phyloP scores from a whole-genome alignment of 2,113 vertebrate genomes.

The Arizona elegans region DNA sequence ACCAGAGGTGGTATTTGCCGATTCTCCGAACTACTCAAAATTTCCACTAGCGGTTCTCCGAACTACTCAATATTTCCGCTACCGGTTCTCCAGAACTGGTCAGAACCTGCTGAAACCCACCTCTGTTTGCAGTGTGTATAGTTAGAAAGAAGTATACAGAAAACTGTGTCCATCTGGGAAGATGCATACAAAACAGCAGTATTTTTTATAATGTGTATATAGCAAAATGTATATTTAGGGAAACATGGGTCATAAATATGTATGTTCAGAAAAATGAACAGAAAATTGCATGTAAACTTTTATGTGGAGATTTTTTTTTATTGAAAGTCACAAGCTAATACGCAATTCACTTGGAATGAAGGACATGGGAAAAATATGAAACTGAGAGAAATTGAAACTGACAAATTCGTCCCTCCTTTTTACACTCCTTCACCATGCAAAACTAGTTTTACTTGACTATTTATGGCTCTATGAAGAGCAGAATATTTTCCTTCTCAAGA shows the following conservation, averaged over 20 bases:
- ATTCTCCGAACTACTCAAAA: too few species aligned
- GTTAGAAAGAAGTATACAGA: not conserved
- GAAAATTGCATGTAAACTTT: not conserved
- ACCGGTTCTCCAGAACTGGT: too few species aligned
- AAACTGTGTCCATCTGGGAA: not conserved
- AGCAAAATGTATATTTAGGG: not conserved
- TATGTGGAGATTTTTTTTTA: not conserved
- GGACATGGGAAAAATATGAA: not conserved
- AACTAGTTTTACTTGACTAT: not conserved
- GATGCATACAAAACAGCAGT: not conserved
- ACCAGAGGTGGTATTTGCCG: too few species aligned
- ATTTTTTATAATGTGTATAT: not conserved
- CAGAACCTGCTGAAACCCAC: too few species aligned
- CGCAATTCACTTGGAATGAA: not conserved
- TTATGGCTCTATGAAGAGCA: not conserved
- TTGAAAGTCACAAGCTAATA: not conserved
- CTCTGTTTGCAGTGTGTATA: too few species aligned
- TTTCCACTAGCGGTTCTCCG: too few species aligned
- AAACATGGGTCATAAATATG: not conserved
- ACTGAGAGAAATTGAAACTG: not conserved
- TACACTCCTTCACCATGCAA: not conserved
- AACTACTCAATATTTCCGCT: too few species aligned
- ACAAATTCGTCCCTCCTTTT: not conserved
- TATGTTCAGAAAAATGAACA: not conserved
- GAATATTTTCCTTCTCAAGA: not conserved